Conservation (phyloP, 1,140 invertebrate species). For the Intoshia linei region DNA sequence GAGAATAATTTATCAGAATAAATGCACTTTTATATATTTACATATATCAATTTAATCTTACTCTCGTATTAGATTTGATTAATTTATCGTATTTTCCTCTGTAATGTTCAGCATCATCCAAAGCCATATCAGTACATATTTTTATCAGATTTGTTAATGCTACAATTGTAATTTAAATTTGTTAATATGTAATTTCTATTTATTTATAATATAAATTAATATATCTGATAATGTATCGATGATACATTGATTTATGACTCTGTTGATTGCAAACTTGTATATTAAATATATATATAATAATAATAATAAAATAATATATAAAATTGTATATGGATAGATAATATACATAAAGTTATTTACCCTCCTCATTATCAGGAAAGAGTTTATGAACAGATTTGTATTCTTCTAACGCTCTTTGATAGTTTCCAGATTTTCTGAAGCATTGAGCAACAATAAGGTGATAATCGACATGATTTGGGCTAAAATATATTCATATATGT, state of each 20-base stretch:
- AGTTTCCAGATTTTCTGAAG: conserved; percentile 43
- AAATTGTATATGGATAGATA: conserved; percentile 4
- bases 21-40: too few relatives aligned
- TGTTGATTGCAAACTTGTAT: too few relatives aligned
- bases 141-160: conserved; percentile 45
- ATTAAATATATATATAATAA: neutral
- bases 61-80: too few relatives aligned
- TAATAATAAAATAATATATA: neutral
- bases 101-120: conserved; percentile 44
- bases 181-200: too few relatives aligned
- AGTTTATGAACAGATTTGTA: conserved; percentile 41
- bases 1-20: too few relatives aligned
- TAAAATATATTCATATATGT: conserved; percentile 8
- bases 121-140: conserved; percentile 42
- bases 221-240: too few relatives aligned
- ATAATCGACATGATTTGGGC: conserved; percentile 46
- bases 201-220: too few relatives aligned
- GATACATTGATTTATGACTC: too few relatives aligned
- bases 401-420: conserved; percentile 40
- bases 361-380: conserved; percentile 37
- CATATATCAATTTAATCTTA: too few relatives aligned
- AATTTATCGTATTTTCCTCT: too few relatives aligned
- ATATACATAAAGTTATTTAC: neutral
- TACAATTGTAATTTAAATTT: conserved; percentile 8
- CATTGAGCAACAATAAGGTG: conserved; percentile 48